Base-by-base conservation (phyloP, 2,797 vertebrate genomes). In the Lepilemur ruficaudatus region DNA sequence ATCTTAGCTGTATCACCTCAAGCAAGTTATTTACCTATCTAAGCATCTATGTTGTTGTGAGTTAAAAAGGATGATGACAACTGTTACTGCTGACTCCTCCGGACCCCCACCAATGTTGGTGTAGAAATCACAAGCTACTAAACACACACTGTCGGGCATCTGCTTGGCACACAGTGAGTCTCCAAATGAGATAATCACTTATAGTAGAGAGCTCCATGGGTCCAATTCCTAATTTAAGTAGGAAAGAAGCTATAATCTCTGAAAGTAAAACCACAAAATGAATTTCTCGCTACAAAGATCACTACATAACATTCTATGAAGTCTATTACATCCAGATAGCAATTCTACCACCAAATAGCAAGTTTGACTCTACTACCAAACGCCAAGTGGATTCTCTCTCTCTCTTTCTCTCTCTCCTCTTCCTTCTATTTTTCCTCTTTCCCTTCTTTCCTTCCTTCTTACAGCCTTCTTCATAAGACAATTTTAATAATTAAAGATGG, bases 401-500 rank as follows among this genome's bases (percentile, higher is more conserved):
- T 22, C 3, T 2, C 5, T 13, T 12, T n/a, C 30, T 22, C 1
- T 2, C 5, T 23, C 11, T 9, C 0, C 0, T 2, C 30, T 18
- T 18, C 28, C 35, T 25, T 32, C 25, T 32, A 17, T 11, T 18
- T 28, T 52, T 59, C 15, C 5, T n/a, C 23, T 35, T 28, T 30
- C 48, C 15, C 18, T 38, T 67, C 67, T 32, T 76, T 41, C 38
- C 35, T 43, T 63, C 41, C 3, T 65, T 84, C 43, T 70, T 65
- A 82, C 28, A 83, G 63, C 3, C 13, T 55, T 93, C 50, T 82
- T 73, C 43, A 76, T 52, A 59, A 82, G 11, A 92, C 30, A 14
- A 63, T 86, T 73, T 28, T 63, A 93, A 65, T 84, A 96, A 84
- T 5, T 73, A n/a, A 89, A 82, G 41, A 85, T 38, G n/a, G 38